These are phyloP conservation scores for Dryobates pubescens DNA, from an alignment of 2,797 vertebrate genomes.

Conservation along the genomic window DNA sequence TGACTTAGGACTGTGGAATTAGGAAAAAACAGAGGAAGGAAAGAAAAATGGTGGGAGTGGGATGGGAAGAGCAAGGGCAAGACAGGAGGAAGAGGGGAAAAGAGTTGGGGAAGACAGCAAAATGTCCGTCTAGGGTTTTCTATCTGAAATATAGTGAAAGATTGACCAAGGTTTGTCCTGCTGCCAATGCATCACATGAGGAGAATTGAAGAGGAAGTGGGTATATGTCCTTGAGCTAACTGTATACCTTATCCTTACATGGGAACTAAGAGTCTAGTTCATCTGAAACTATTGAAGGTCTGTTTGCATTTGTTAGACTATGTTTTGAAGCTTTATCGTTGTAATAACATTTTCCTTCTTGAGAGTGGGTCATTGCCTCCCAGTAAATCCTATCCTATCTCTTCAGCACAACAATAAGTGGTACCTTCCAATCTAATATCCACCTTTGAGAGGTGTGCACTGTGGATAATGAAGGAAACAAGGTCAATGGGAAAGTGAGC, in stretches of 20 bases:
- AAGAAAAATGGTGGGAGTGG: background rate
- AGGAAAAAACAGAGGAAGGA: background rate
- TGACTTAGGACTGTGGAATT: accelerated
- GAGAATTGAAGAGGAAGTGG: background rate
- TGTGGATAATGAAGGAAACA: background rate
- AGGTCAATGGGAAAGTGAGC: background rate
- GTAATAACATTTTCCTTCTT: background rate
- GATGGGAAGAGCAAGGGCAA: background rate
- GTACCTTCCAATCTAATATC: background rate
- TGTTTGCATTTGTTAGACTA: background rate
- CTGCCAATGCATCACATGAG: accelerated
- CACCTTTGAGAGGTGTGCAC: background rate
- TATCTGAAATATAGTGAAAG: accelerated
- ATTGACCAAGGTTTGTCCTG: background rate
- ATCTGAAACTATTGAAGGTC: accelerated
- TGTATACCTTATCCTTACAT: background rate
- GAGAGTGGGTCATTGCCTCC: background rate
- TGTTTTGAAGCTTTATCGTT: background rate
- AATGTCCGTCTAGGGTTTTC: background rate
- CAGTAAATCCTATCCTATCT: accelerated
- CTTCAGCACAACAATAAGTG: background rate
- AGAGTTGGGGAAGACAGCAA: accelerated
- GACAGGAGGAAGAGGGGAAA: background rate
- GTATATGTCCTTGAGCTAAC: background rate
- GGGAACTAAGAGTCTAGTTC: background rate